Percentiles rank a stretch among this genome's conserved stretches.
These are phyloP conservation scores for Entelurus aequoreus DNA, from an alignment of 2,113 vertebrate species.

Conservation along the genomic window DNA sequence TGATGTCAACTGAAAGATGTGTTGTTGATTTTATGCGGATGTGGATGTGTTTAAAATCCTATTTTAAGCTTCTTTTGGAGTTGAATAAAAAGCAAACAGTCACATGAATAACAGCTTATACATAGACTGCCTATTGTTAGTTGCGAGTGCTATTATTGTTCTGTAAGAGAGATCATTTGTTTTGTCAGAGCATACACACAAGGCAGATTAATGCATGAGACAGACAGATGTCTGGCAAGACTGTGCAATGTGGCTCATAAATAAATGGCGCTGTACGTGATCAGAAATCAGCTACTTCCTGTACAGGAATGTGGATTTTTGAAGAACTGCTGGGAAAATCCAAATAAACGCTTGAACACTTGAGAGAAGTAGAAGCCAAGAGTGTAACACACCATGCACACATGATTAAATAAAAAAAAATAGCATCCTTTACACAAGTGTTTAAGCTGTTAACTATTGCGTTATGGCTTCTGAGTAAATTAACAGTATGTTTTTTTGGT, in stretches of 20 bases:
- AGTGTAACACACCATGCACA: no score
- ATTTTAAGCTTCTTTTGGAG: constrained; percentile 15
- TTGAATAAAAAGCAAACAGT: constrained; percentile 4
- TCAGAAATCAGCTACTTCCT: no score
- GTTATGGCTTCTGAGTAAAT: neutral
- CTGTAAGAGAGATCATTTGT: constrained; percentile 7
- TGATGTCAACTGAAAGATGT: constrained; percentile 3
- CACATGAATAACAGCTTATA: constrained; percentile 5
- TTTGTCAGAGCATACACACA: constrained; percentile 19
- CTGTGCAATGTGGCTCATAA: neutral
- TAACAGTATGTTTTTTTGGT: neutral
- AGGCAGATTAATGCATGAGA: constrained; percentile 18
- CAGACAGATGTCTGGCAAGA: constrained; percentile 22
- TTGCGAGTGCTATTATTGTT: constrained; percentile 6
- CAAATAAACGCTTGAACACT: no score
- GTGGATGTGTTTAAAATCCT: neutral
- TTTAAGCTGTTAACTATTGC: neutral
- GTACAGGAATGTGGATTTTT: no score
- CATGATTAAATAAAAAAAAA: no score
- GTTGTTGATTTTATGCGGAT: constrained; percentile 3
- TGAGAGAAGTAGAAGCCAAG: no score
- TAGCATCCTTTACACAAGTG: neutral
- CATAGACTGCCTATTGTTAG: neutral
- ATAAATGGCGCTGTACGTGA: no score
- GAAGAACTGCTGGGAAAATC: no score